Evolutionary conservation across 2,888 invertebrate genomes (phyloP).

Genomic region (Eilema sororculum): DNA sequence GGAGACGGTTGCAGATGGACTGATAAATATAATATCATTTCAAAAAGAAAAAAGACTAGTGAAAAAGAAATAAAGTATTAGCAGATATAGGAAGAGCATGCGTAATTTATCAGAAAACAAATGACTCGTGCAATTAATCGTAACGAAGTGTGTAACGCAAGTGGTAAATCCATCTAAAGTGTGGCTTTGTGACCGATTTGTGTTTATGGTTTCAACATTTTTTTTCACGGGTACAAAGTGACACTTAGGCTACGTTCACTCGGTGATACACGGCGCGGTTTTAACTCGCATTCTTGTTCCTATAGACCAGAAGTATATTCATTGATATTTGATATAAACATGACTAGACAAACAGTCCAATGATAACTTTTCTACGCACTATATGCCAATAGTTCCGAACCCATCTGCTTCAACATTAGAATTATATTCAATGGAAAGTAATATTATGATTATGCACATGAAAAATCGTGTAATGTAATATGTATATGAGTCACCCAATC

Average conservation of each 20-base stretch:
- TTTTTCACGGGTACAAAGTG: background rate
- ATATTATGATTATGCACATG: background rate
- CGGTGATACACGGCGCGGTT: constrained; percentile 1
- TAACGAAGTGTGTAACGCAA: background rate
- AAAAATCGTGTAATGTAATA: background rate
- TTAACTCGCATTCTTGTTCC: background rate
- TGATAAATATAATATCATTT: background rate
- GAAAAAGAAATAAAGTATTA: background rate
- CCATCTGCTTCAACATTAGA: background rate
- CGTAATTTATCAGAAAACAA: background rate
- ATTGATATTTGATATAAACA: background rate
- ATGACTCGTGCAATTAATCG: background rate
- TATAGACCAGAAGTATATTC: background rate
- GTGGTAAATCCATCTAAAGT: background rate
- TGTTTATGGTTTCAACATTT: background rate
- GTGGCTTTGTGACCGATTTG: background rate
- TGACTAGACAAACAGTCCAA: background rate
- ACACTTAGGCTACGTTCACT: constrained; percentile 11
- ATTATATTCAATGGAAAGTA: too few relatives aligned
- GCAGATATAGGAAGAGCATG: background rate
- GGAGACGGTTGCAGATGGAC: background rate
- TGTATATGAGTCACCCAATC: background rate
- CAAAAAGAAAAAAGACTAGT: background rate
- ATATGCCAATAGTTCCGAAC: background rate
- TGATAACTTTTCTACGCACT: too few relatives aligned